Base-by-base conservation (phyloP, 2,888 invertebrate genomes). In the Argynnis bischoffii region DNA sequence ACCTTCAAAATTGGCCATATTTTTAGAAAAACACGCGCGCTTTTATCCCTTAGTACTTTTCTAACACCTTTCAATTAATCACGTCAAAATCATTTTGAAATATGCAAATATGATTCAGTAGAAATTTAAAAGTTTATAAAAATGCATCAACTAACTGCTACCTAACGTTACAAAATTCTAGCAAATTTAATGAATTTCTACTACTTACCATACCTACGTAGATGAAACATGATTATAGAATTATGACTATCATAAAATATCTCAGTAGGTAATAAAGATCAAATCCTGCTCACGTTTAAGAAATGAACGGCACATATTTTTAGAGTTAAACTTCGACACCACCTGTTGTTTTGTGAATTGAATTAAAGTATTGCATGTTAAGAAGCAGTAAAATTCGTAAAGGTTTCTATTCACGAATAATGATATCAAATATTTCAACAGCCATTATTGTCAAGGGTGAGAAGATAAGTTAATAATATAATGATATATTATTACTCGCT, bases 381-480 rank as follows among this genome's bases (percentile, higher is more conserved):
- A 81, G 80, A 76, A 72, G 86, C 88, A 87, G 83, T 92, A 89
- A 91, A 85, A 84, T 81, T 76, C 78, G 74, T 75, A 81, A 78
- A 82, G 81, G 77, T 76, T 81, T 78, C 79, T 74, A 75, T 81
- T 81, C 76, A 79, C 79, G 83, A 85, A 90, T 90, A 89, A 91
- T 88, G 86, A 90, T 89, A 90, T 90, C 89, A 87, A 90, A 89
- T 83, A 86, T 89, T 90, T 90, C 90, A 90, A 90, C 87, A 84
- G 77, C 83, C 87, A 89, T 92, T 92, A 92, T 82, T 88, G 92
- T 92, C 92, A 92, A 90, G 92, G 92, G 90, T 92, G 92, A 92
- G 91, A 89, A 90, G 91, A 85, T 90, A 87, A 85, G 85, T 90
- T 92, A 92, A 92, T 92, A 90, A 88, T 91, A 87, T 92, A 92